Evolutionary conservation across 2,113 vertebrate genomes (phyloP).

Genomic region (Caranx ignobilis): DNA sequence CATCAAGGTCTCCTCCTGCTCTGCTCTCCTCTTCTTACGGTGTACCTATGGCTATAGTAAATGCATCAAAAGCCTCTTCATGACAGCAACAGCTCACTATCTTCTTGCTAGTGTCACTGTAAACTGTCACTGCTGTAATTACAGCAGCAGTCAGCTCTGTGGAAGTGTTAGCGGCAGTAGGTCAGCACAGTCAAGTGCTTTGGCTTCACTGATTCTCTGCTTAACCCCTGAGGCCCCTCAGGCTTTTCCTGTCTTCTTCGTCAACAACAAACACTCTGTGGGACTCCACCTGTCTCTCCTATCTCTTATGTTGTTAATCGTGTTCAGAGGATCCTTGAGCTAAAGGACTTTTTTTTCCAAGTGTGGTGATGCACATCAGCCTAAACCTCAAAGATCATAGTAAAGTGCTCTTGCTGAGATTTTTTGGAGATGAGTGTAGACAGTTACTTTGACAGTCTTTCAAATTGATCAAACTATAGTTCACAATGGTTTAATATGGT

Average conservation of each 20-base stretch:
- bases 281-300: background rate
- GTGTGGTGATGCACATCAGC: background rate
- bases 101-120: background rate
- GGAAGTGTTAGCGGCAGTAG: background rate
- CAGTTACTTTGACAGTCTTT: too few relatives aligned
- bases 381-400: too few relatives aligned
- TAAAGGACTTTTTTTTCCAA: too few relatives aligned
- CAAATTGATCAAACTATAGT: too few relatives aligned
- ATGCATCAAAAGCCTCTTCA: too few relatives aligned
- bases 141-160: background rate
- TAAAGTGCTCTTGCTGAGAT: too few relatives aligned
- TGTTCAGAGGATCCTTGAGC: too few relatives aligned
- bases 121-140: background rate
- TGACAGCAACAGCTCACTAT: too few relatives aligned
- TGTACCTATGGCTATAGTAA: background rate
- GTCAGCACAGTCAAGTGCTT: constrained; percentile 8
- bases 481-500: background rate
- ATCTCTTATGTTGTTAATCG: background rate
- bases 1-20: too few relatives aligned
- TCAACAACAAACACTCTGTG: too few relatives aligned
- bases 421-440: too few relatives aligned
- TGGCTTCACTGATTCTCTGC: background rate
- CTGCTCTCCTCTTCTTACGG: too few relatives aligned
- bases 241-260: background rate
- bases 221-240: background rate